Percentiles rank a stretch among this genome's conserved stretches.
Conservation (phyloP, 1,140 invertebrate species). For the Acromyrmex echinatior region DNA sequence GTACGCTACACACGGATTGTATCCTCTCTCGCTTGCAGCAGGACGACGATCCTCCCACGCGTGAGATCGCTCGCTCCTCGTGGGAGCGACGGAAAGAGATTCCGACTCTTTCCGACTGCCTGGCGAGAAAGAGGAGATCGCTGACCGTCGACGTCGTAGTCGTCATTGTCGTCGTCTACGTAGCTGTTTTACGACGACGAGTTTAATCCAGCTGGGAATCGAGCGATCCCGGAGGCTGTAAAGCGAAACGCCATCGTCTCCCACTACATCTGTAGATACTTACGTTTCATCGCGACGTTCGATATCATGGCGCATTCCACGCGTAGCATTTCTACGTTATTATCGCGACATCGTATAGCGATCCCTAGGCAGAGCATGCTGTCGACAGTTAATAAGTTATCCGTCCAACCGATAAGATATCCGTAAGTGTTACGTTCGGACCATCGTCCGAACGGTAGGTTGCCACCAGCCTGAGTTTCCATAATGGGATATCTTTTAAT, state of each 20-base stretch:
- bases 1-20: constrained; percentile 2
- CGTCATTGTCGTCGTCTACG: constrained; percentile 15
- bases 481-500: not conserved
- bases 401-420: constrained; percentile 51
- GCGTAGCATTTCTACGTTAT: constrained; percentile 43
- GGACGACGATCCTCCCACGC: constrained; percentile 69
- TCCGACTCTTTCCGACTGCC: constrained; percentile 13
- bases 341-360: constrained; percentile 38
- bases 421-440: constrained; percentile 40
- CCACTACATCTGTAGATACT: constrained; percentile 39
- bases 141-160: constrained; percentile 11
- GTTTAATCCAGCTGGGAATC: constrained; percentile 60
- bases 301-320: not conserved
- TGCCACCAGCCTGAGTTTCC: not conserved
- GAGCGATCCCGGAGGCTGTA: constrained; percentile 50
- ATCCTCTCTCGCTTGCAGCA: constrained; percentile 35
- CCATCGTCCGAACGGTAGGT: constrained; percentile 31
- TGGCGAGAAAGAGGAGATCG: constrained; percentile 50
- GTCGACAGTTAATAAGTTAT: constrained; percentile 59
- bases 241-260: constrained; percentile 57
- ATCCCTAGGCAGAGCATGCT: not conserved
- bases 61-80: constrained; percentile 23
- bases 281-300: constrained; percentile 47
- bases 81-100: constrained; percentile 54
- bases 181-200: constrained; percentile 56